Evolutionary conservation across 1,140 invertebrate genomes (phyloP), one percentile per base, ranked within the genome.

Genomic region (Lordiphosa mommai): DNA sequence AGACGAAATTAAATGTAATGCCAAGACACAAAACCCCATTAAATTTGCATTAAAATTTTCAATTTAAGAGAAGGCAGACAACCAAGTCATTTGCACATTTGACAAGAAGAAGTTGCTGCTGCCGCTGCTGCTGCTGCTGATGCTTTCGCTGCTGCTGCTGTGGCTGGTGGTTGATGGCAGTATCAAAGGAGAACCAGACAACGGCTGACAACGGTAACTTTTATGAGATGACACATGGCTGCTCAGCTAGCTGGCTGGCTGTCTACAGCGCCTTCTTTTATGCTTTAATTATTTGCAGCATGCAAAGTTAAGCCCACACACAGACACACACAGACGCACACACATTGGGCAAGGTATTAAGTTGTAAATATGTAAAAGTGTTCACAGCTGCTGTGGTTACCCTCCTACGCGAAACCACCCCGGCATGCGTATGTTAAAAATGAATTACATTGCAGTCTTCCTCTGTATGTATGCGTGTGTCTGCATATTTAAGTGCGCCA

Each of bases 41-140:
- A 79, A 79, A 79, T 80, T 79, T 79, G 70, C 73, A 80, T 79
- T 80, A 70, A 80, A 80, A 80, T 79, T 80, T 79, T 79, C 74
- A 79, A 80, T 79, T 79, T 69, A 38, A 48, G 53, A 16, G 30
- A 38, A 33, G 49, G n/a, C 12, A 46, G 10, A n/a, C 23, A 17
- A 9, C 37, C 38, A 38, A 36, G 47, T 71, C 60, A 60, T 57
- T 71, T 57, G 69, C 64, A 63, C 51, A 56, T 73, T 72, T 58
- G 36, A 61, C 49, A 61, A 61, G 46, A 58, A 65, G 50, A 52
- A 76, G 72, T 61, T 69, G 63, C 40, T 74, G 71, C 20, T 67
- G 64, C 52, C 43, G 13, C 20, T 51, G 16, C 12, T n/a, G 10
- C 51, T 30, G 10, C 17, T 27, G 33, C 20, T 34, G 33, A n/a